Conservation (phyloP, 2,888 invertebrate species). For the Nomada hirtipes region DNA sequence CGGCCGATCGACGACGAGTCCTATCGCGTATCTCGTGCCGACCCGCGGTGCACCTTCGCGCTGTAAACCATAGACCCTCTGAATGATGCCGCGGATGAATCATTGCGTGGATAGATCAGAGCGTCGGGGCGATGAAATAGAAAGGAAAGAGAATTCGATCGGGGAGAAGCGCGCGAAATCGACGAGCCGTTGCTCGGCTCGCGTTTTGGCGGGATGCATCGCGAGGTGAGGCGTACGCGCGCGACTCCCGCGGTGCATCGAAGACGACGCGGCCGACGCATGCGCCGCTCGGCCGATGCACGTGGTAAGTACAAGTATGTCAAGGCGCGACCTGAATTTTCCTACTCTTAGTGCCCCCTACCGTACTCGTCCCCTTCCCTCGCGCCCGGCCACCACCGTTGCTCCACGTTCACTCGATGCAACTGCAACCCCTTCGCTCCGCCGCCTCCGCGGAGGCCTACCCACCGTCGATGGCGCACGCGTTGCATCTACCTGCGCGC, state of each 20-base stretch:
- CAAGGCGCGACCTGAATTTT: conserved; percentile 85
- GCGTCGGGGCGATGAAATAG: not conserved
- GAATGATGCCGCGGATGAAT: no score
- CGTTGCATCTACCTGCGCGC: conserved; percentile 60
- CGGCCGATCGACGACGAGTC: no score
- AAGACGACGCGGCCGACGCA: conserved; percentile 67
- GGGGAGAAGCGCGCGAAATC: not conserved
- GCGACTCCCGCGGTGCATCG: conserved; percentile 61
- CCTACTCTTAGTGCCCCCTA: conserved; percentile 77
- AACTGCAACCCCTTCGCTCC: not conserved
- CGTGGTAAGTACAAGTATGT: conserved; percentile 84
- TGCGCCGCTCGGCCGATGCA: conserved; percentile 80
- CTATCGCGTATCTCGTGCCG: no score
- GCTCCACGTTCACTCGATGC: conserved; percentile 58
- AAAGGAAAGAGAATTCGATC: not conserved
- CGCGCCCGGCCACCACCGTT: conserved; percentile 33
- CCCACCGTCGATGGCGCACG: conserved; percentile 15
- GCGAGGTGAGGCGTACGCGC: conserved; percentile 34
- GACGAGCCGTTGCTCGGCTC: not conserved
- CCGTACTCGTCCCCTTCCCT: conserved; percentile 22
- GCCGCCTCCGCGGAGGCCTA: not conserved
- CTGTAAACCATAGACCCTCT: no score
- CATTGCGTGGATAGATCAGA: no score
- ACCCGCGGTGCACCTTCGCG: no score
- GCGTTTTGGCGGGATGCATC: conserved; percentile 54